Conservation (phyloP, 2,113 vertebrate genomes). For the Peucedramus taeniatus region DNA sequence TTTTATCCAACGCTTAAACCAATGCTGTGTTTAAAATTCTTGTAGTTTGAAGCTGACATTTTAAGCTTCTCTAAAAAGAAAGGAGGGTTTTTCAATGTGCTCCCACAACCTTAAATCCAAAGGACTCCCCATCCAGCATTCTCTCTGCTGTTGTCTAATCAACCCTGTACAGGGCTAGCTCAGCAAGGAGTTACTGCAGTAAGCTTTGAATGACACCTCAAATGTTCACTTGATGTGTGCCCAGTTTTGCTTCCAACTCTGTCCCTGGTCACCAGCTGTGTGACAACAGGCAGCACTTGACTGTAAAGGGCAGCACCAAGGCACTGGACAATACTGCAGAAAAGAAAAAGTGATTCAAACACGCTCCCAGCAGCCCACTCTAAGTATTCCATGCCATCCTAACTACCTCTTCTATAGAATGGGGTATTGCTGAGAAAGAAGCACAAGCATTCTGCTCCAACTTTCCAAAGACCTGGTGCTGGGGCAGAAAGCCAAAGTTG, state of each 20-base stretch:
- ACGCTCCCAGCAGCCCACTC: no score
- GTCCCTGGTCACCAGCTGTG: not conserved
- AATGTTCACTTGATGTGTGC: not conserved
- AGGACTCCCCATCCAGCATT: not conserved
- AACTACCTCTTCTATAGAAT: not conserved
- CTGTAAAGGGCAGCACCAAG: not conserved
- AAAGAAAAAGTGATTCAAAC: not conserved
- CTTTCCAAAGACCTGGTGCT: not conserved
- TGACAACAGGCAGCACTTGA: not conserved
- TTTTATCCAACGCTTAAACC: not conserved
- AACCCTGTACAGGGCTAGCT: not conserved
- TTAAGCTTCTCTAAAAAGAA: not conserved
- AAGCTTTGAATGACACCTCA: fast-evolving
- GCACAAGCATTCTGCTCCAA: not conserved
- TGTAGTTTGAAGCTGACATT: not conserved
- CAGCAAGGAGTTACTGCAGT: not conserved
- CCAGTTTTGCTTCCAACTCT: not conserved
- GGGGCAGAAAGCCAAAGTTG: not conserved
- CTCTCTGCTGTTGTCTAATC: not conserved
- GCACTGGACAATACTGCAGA: not conserved
- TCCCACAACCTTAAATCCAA: not conserved
- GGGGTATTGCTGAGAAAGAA: not conserved
- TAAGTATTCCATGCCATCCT: not conserved
- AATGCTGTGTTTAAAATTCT: not conserved
- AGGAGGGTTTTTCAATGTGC: not conserved